Evolutionary conservation across 1,140 invertebrate species (phyloP), one percentile per base, ranked within the genome.

Genomic region (Vanessa tameamea): DNA sequence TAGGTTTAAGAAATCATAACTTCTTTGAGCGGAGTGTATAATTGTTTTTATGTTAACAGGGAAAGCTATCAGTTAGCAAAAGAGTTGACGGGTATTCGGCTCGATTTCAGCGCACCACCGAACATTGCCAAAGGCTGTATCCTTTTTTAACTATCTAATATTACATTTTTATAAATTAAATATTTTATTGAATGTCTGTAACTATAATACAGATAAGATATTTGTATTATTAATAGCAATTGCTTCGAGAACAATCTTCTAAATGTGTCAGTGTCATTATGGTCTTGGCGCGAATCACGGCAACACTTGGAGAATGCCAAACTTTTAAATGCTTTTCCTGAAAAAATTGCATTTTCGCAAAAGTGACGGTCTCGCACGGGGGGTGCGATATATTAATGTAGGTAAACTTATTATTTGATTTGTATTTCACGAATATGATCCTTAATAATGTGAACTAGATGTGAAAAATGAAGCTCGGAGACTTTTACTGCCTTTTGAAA

Each of bases 121-220:
- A 85, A 89, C 65, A 69, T 89, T 1, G 83, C 81, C 47, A 91
- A 88, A 73, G 92, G 92, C 68, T 93, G 92, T 93, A 93, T 93
- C 92, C 92, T 92, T 93, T 92, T 87, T 53, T 65, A 77, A 67
- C 68, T 31, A 6, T 31, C 26, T 31, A 31, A 31, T 31, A 31
- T 31, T 31, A 31, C 2, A 31, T 31, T 57, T 23, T 20, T 20
- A 20, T 20, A 20, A 20, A 20, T 20, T 20, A 20, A 20, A 20
- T 20, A 1, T 20, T 20, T 20, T 37, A 5, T 37, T 37, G 31
- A 14, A 8, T 14, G 11, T 12, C 5, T 51, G 48, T 51, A 5
- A 2, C 5, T 51, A 12, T 50, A 0, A 50, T 50, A 50, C 15
- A 50, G 15, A 50, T 15, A 50, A 50, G 15, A 50, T 15, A 50